Percentiles rank a stretch among this genome's conserved stretches.
These are phyloP conservation scores for Pharmacophagus antenor DNA, from an alignment of 2,888 invertebrate species.

Conservation along the genomic window DNA sequence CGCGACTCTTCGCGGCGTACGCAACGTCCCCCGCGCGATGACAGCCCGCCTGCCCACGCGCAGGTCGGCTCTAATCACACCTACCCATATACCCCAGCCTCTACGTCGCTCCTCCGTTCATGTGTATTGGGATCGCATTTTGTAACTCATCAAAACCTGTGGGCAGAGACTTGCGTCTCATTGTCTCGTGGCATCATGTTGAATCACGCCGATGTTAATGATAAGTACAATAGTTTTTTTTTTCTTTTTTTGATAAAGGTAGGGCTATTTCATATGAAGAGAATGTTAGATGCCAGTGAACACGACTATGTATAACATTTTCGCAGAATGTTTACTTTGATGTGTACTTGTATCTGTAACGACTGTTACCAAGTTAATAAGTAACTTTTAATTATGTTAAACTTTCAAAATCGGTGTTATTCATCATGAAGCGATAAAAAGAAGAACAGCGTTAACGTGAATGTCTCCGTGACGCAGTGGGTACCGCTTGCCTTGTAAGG, in stretches of 20 bases:
- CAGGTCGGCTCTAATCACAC: constrained; percentile 70
- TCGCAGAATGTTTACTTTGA: no score
- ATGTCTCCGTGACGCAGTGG: no score
- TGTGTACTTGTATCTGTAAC: no score
- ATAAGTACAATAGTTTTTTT: no score
- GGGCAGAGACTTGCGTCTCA: constrained; percentile 64
- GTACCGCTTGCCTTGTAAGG: no score
- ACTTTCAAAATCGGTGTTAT: no score
- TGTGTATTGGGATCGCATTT: constrained; percentile 66
- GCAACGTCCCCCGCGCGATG: constrained; percentile 72
- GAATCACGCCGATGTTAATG: not conserved
- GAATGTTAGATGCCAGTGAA: no score
- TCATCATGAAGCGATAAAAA: no score
- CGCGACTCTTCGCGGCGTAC: constrained; percentile 37
- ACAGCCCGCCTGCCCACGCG: constrained; percentile 74
- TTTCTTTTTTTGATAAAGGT: not conserved
- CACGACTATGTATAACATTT: no score
- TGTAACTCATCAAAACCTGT: constrained; percentile 53
- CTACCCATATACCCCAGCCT: constrained; percentile 57
- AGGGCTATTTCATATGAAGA: not conserved
- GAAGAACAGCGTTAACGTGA: no score
- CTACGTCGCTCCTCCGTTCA: constrained; percentile 62
- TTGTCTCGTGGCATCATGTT: constrained; percentile 43
- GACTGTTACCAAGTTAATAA: no score
- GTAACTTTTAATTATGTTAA: no score